Evolutionary conservation across 2,888 invertebrate genomes (phyloP).

Genomic region (Candidula unifasciata): DNA sequence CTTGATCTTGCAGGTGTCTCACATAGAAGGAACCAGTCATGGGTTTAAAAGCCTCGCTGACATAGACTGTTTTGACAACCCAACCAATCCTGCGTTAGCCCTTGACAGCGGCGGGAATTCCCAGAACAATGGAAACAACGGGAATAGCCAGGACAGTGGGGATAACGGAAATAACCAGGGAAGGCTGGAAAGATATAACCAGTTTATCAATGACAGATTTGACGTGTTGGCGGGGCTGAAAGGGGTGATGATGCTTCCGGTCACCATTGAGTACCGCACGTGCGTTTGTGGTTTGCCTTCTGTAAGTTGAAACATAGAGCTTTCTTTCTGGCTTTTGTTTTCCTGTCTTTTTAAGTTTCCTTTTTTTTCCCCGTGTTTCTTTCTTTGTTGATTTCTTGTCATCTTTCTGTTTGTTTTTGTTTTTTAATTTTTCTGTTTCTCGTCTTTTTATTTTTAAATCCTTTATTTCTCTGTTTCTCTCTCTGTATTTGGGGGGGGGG

Average conservation of each 20-base stretch:
- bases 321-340: not conserved
- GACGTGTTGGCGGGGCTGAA: not conserved
- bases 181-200: not conserved
- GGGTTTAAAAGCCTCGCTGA: not conserved
- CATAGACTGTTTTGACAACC: not conserved
- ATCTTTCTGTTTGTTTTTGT: too few relatives aligned
- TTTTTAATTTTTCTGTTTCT: too few relatives aligned
- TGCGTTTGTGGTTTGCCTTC: not conserved
- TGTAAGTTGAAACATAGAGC: not conserved
- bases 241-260: slow-evolving; percentile 1
- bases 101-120: too few relatives aligned
- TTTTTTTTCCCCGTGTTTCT: too few relatives aligned
- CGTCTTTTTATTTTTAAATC: not conserved
- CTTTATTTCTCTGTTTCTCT: not conserved
- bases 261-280: not conserved
- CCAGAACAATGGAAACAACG: not conserved
- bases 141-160: not conserved
- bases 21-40: not conserved
- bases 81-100: too few relatives aligned
- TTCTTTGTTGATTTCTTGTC: too few relatives aligned
- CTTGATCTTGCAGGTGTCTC: not conserved
- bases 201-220: not conserved
- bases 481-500: too few relatives aligned
- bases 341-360: too few relatives aligned
- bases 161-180: not conserved